Evolutionary conservation across 1,140 invertebrate genomes (phyloP).

Genomic region (Leptoteleia sp.): DNA sequence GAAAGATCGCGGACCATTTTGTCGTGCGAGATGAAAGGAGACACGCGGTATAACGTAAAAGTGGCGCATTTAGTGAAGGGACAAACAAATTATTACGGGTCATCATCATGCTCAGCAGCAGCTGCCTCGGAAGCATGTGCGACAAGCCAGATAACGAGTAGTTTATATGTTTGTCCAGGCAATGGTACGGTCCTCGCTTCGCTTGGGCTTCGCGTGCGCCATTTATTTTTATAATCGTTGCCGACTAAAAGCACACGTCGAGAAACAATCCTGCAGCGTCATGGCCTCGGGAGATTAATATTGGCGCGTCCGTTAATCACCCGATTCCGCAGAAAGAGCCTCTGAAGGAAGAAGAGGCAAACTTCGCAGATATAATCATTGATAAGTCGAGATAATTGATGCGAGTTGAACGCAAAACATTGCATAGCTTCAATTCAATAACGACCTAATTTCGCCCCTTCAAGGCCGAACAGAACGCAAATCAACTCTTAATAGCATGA

Average conservation of each 20-base stretch:
- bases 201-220: constrained; percentile 27
- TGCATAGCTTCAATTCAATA: constrained; percentile 2
- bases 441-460: constrained; percentile 14
- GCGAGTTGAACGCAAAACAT: constrained; percentile 16
- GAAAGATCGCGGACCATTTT: not conserved
- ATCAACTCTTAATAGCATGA: too few species aligned
- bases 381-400: constrained; percentile 32
- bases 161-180: constrained; percentile 56
- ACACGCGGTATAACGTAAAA: constrained; percentile 21
- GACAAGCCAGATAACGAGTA: constrained; percentile 45
- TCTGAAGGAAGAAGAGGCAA: constrained; percentile 5
- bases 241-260: constrained; percentile 33
- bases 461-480: not conserved
- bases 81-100: constrained; percentile 48
- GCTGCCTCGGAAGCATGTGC: constrained; percentile 34
- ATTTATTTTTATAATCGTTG: constrained; percentile 56
- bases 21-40: constrained; percentile 2
- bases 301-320: constrained; percentile 46
- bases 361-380: constrained; percentile 42
- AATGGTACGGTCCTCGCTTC: constrained; percentile 20
- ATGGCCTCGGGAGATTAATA: constrained; percentile 43
- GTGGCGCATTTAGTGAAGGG: constrained; percentile 17
- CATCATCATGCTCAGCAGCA: constrained; percentile 47
- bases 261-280: constrained; percentile 44
- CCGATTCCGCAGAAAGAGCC: constrained; percentile 13